Base-by-base conservation (phyloP, 1,140 invertebrate genomes). In the Saccostrea cuccullata region DNA sequence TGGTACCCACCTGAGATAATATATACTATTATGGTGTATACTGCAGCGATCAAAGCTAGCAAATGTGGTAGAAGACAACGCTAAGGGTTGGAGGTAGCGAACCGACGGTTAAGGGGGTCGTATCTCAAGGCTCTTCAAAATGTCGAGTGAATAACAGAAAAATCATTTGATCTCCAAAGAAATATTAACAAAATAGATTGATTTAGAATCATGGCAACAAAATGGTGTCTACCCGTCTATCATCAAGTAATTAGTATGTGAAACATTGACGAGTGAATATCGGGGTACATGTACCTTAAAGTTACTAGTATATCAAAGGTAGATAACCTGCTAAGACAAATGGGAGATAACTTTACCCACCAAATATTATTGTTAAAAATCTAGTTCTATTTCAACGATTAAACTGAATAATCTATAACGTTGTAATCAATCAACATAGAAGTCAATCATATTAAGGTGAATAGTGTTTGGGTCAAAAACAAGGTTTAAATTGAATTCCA, bases 121-220 rank as follows among this genome's bases (percentile, higher is more conserved):
- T 73, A 30, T 73, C 70, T 73, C 30, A 64, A n/a, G 26, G 70
- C 26, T 73, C 70, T 36, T 15, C 15, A 13, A 36, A 13, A 73
- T 30, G 70, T 73, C 70, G 23, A 73, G 26, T 40, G 26, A 73
- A 73, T 73, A 23, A 73, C 23, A 30, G 26, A 30, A 64, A 64
- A 73, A 36, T 36, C 70, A 73, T 73, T 73, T 73, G 70, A 73
- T 73, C 23, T 73, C 70, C 30, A 12, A 73, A 73, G 23, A 73
- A 73, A 73, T 73, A 73, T 73, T 73, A 73, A 36, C 70, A 73
- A 36, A 36, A 36, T 17, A 30, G 70, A 26, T 73, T 73, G 70
- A 73, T 73, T 73, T 73, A 73, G 26, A 13, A 36, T 73, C 70
- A 2, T 15, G 23, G 36, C 30, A 30, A 73, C 26, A 73, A 73